Evolutionary conservation across 2,113 vertebrate species (phyloP), one percentile per base, ranked within the genome.

Genomic region (Micromys minutus): DNA sequence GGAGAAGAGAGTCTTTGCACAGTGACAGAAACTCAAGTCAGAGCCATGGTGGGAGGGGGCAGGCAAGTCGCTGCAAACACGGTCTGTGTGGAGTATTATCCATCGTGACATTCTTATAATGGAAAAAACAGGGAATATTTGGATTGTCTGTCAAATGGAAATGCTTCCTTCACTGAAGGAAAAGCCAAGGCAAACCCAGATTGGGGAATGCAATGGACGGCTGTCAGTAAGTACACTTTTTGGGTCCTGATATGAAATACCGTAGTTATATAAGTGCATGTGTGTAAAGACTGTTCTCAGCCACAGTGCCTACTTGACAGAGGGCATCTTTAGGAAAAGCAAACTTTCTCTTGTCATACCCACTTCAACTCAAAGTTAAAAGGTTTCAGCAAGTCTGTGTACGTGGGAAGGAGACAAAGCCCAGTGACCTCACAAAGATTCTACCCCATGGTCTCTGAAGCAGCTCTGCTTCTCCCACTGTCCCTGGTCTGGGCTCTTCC

Each of bases 351-450:
- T 34, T 16, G 45, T 61, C 71, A 52, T 52, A 13, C 31, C 42
- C 10, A 1, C 39, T 15, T 50, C 17, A 24, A 34, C 45, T 7
- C 17, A 67, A 61, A n/a, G 13, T 7, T 24, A 39, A 59, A 61
- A 61, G 55, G 80, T 16, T 24, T 57, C 57, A 61, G 57, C 12
- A 61, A 34, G 16, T 47, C 11, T 65, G 26, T 1, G 1, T 65
- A 34, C 8, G 26, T 13, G 10, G 12, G 21, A 21, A 24, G 29
- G 2, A 72, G 36, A 57, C 9, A 1, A 22, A 84, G 34, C 26
- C 16, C 7, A 0, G 1, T 13, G 50, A n/a, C 24, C 10, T 52
- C 12, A 42, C 16, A 1, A 0, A 0, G 7, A 6, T 47, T 55
- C 24, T 10, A 0, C 29, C 29, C 2, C 4, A 4, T 1, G 9